Evolutionary conservation across 2,888 invertebrate genomes (phyloP), one percentile per base, ranked within the genome.

Genomic region (Cabera pusaria): DNA sequence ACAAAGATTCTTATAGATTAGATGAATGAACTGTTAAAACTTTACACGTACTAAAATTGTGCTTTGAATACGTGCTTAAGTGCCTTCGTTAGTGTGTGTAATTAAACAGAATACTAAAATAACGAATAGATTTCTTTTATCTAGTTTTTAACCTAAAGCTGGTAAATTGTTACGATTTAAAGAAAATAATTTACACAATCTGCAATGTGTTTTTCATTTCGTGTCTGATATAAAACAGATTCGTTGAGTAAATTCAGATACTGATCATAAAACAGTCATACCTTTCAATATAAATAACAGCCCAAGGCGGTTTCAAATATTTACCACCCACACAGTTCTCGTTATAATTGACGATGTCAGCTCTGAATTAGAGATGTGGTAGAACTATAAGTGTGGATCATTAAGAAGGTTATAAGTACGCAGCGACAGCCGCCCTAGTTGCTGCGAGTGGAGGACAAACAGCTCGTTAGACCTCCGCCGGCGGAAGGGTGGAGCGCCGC

Each of bases 401-500:
- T 33, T 44, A 50, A 44, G 41, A 31, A 36, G 41, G 35, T 42
- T 35, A 42, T 9, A 41, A 29, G 49, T 52, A 59, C 48, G 39
- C 50, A 61, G 58, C 57, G 67, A 72, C 72, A 68, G 57, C 56
- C 64, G 69, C 66, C 71, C 69, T 63, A 76, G 68, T 73, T 66
- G 63, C 64, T 64, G 69, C 71, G 66, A 79, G 74, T 81, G 75
- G 79, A 84, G 82, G 82, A 88, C 88, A 88, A 88, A 87, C 86
- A 86, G 78, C 86, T 87, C 87, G 88, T 88, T 88, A 88, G 75
- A 69, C 67, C 72, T 70, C 65, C 72, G 21, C 29, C 37, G 67
- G 72, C 81, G 85, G 85, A 87, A 86, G 88, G 87, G 87, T 85
- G 88, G 84, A 85, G 81, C 81, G 75, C 73, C 69, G 64, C 75